A percentile compares a stretch with the other conserved stretches of the same genome.
phyloP scores from a whole-genome alignment of 2,113 vertebrate genomes.

The Chamaea fasciata region DNA sequence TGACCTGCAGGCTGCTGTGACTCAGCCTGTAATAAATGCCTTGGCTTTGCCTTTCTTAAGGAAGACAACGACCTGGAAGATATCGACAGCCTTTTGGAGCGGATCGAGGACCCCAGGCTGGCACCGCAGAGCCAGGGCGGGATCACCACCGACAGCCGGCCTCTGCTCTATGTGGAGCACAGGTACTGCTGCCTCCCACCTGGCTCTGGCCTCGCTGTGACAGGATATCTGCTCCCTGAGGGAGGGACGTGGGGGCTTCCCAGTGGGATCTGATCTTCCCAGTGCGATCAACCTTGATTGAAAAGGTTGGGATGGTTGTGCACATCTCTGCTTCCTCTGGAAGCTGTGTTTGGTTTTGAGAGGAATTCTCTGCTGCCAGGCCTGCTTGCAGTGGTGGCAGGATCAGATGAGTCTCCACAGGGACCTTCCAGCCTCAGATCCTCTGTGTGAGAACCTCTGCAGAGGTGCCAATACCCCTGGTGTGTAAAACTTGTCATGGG shows the following conservation, averaged over 20 bases:
- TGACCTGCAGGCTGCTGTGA: background rate
- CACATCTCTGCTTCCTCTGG: background rate
- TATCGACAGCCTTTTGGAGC: constrained; percentile 85
- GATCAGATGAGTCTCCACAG: background rate
- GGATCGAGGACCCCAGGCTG: constrained; percentile 75
- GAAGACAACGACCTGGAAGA: constrained; percentile 74
- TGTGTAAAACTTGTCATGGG: background rate
- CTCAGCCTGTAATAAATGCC: background rate
- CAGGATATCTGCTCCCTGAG: accelerated
- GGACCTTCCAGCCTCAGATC: background rate
- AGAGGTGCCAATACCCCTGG: background rate
- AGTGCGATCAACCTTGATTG: background rate
- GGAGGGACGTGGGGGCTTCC: background rate
- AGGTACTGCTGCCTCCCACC: constrained; percentile 67
- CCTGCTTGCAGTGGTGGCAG: background rate
- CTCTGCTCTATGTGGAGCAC: constrained; percentile 89
- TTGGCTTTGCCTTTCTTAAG: constrained; percentile 31
- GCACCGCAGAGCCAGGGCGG: constrained; percentile 67
- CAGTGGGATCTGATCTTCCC: background rate
- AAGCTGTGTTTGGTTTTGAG: background rate
- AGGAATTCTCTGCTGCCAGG: background rate
- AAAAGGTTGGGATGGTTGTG: background rate
- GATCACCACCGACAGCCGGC: constrained; percentile 65
- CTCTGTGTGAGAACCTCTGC: background rate
- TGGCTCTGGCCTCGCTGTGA: accelerated